Evolutionary conservation across 2,888 invertebrate species (phyloP).

Genomic region (Pandemis heparana): DNA sequence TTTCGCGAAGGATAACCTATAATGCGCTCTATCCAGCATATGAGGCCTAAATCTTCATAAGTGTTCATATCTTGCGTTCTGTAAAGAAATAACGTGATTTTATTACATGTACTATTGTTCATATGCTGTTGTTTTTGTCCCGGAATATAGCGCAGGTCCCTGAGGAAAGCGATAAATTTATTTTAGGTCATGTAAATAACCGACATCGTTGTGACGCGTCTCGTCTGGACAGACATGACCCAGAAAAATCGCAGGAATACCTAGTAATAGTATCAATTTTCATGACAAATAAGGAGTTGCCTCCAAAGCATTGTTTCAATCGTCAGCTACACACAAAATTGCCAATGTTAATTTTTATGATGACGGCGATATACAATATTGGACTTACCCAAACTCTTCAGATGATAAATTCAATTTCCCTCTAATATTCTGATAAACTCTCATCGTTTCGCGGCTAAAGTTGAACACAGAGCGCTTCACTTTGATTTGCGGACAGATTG

Average conservation of each 20-base stretch:
- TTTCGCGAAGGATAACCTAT: neutral
- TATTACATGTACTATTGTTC: too few species aligned
- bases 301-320: neutral
- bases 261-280: too few species aligned
- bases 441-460: conserved; percentile 19
- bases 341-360: too few species aligned
- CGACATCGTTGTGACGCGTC: too few species aligned
- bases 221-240: too few species aligned
- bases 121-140: too few species aligned
- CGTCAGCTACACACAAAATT: neutral
- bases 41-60: conserved; percentile 26
- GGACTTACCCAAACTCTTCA: conserved; percentile 10
- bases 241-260: too few species aligned
- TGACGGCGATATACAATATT: neutral
- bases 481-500: conserved; percentile 38
- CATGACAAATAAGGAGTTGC: too few species aligned
- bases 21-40: neutral
- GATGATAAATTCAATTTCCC: neutral
- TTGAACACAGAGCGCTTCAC: conserved; percentile 23
- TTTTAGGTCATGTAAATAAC: too few species aligned
- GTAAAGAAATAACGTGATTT: neutral
- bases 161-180: too few species aligned
- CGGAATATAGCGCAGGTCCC: too few species aligned
- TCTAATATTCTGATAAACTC: neutral
- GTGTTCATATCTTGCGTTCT: conserved; percentile 9